These are phyloP conservation scores for Odontomyia ornata DNA, from an alignment of 2,888 invertebrate genomes.

Conservation along the genomic window DNA sequence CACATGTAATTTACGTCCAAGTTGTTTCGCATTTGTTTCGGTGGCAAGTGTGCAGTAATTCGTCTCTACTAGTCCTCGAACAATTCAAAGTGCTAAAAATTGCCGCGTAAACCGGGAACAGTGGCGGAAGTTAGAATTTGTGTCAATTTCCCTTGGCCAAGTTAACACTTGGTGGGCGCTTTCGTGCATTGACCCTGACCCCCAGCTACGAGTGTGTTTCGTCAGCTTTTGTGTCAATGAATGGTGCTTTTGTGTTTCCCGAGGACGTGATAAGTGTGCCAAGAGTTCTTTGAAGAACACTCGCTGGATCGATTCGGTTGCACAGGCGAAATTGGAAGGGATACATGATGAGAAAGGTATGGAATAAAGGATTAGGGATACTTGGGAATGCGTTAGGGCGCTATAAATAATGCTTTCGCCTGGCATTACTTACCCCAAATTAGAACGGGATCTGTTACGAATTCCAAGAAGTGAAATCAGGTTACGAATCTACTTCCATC, in stretches of 20 bases:
- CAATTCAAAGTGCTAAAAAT: not conserved
- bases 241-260: not conserved
- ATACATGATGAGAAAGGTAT: not conserved
- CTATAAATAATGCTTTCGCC: too few relatives aligned
- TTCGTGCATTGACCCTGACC: slow-evolving; percentile 4
- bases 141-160: not conserved
- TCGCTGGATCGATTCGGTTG: not conserved
- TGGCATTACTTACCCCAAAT: too few relatives aligned
- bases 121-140: not conserved
- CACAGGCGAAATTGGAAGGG: not conserved
- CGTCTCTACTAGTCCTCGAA: not conserved
- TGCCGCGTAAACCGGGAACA: not conserved
- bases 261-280: slow-evolving; percentile 4
- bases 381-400: too few relatives aligned
- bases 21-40: not conserved
- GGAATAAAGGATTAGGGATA: too few relatives aligned
- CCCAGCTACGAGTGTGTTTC: not conserved
- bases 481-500: too few relatives aligned
- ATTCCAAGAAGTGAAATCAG: too few relatives aligned
- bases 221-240: not conserved
- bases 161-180: not conserved
- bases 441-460: too few relatives aligned
- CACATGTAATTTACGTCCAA: not conserved
- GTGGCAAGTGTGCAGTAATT: not conserved
- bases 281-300: not conserved